Evolutionary conservation across 2,113 vertebrate genomes (phyloP), one percentile per base, ranked within the genome.

Genomic region (Jaculus jaculus): DNA sequence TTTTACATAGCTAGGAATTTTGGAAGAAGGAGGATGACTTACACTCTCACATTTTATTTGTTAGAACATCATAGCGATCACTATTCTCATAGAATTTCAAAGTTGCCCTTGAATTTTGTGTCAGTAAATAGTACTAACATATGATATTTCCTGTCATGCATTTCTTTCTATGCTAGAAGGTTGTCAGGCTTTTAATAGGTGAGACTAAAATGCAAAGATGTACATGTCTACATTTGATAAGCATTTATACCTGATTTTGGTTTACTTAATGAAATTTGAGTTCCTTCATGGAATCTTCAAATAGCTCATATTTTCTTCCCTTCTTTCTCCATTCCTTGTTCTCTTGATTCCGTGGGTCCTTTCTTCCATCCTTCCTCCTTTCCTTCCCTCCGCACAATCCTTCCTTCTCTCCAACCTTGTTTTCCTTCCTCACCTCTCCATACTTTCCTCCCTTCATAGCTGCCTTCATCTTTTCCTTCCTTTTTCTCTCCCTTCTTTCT

Each of bases 11-110:
- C 78, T 9, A 78, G 84, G 87, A 97, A 96, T 90, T 77, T 65
- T 72, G 18, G 91, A 87, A 96, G 71, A 79, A 96, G 77, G 69
- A 97, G 73, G 92, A 96, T 94, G 95, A 98, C 79, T 92, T 95
- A 94, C 93, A 32, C 94, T 97, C 95, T 94, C 93, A 97, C 71
- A 65, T 95, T 96, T 97, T 95, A 96, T 97, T 97, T 96, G 96
- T 95, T 96, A 95, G 96, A 96, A 94, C 85, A 94, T 96, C 95
- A 92, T 94, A 79, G 42, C 95, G 94, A 98, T 96, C 89, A 96
- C 94, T 96, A 34, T 81, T 91, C 97, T 96, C 86, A 96, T 75
- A 96, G 51, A 91, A 61, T 90, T 97, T 97, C 94, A 95, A 21
- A 91, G 63, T 79, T 95, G 89, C 91, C 95, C 96, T 97, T 91